A percentile compares a stretch with the other conserved stretches of the same genome.
phyloP scores from a whole-genome alignment of 2,888 invertebrate species.

The Drosophila macrospina region DNA sequence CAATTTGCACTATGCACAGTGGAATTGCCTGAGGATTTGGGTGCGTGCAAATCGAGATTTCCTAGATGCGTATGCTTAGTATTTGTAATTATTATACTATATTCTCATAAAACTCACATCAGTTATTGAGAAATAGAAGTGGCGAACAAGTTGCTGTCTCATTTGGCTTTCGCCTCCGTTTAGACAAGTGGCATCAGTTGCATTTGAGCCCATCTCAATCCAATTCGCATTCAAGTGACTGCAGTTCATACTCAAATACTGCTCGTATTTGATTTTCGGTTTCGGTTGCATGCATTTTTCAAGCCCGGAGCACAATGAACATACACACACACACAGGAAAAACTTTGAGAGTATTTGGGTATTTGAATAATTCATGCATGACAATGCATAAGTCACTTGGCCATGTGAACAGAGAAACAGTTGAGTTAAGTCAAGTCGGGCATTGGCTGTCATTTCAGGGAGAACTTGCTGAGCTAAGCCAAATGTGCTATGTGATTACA shows the following conservation, averaged over 20 bases:
- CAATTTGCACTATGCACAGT: slow-evolving; percentile 46
- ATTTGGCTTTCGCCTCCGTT: slow-evolving; percentile 19
- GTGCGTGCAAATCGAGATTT: neutral
- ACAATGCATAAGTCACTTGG: slow-evolving; percentile 74
- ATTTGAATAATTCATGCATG: slow-evolving; percentile 80
- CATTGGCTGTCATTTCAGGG: slow-evolving; percentile 37
- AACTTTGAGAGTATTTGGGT: slow-evolving; percentile 28
- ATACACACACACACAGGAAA: slow-evolving; percentile 31
- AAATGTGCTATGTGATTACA: slow-evolving; percentile 54
- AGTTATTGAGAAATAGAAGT: neutral
- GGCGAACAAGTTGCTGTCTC: slow-evolving; percentile 7
- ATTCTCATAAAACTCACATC: neutral
- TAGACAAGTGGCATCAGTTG: slow-evolving; percentile 25
- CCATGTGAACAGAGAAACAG: slow-evolving; percentile 28
- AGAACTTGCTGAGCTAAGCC: slow-evolving; percentile 53
- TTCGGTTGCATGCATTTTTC: slow-evolving; percentile 47
- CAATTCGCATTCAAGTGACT: slow-evolving; percentile 44
- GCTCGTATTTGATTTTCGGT: slow-evolving; percentile 58
- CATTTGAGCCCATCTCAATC: slow-evolving; percentile 40
- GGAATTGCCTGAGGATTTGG: slow-evolving; percentile 13
- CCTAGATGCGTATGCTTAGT: slow-evolving; percentile 13
- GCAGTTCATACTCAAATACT: slow-evolving; percentile 44
- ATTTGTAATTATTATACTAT: neutral
- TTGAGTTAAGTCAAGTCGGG: slow-evolving; percentile 12
- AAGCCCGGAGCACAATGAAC: slow-evolving; percentile 40